phyloP scores from a whole-genome alignment of 2,888 invertebrate species.

The Lochmaea capreae region DNA sequence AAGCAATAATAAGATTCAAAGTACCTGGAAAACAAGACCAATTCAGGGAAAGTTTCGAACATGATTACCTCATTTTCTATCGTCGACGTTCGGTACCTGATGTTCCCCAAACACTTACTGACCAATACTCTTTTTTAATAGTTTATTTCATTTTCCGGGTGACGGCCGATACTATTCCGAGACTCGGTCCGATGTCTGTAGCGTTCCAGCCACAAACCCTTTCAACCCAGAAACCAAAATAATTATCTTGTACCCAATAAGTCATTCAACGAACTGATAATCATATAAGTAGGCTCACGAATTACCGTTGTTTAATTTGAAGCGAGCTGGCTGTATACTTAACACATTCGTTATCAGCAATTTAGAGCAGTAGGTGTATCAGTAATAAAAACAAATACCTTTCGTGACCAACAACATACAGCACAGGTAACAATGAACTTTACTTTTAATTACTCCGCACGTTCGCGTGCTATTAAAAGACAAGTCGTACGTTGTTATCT shows the following conservation, averaged over 20 bases:
- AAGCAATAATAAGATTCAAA: too few species aligned
- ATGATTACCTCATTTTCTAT: too few species aligned
- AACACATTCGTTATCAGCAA: constrained; percentile 29
- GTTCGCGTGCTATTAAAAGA: constrained; percentile 48
- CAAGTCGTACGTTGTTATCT: constrained; percentile 40
- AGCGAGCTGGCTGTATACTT: constrained; percentile 8
- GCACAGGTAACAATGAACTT: constrained; percentile 46
- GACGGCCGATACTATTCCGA: too few species aligned
- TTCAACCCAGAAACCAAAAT: not conserved
- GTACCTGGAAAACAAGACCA: too few species aligned
- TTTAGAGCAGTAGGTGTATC: constrained; percentile 37
- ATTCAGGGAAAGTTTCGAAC: too few species aligned
- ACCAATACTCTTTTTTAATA: too few species aligned
- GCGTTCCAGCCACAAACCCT: too few species aligned
- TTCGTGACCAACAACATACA: constrained; percentile 50
- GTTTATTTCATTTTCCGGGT: too few species aligned
- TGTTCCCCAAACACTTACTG: too few species aligned
- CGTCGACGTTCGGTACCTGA: too few species aligned
- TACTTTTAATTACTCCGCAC: constrained; percentile 49
- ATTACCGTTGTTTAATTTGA: constrained; percentile 16
- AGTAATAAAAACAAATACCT: constrained; percentile 44
- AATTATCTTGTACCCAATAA: not conserved
- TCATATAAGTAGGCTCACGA: not conserved
- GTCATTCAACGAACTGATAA: not conserved
- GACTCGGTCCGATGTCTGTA: too few species aligned